Conservation (phyloP, 2,113 vertebrate species). For the Eidolon helvum region DNA sequence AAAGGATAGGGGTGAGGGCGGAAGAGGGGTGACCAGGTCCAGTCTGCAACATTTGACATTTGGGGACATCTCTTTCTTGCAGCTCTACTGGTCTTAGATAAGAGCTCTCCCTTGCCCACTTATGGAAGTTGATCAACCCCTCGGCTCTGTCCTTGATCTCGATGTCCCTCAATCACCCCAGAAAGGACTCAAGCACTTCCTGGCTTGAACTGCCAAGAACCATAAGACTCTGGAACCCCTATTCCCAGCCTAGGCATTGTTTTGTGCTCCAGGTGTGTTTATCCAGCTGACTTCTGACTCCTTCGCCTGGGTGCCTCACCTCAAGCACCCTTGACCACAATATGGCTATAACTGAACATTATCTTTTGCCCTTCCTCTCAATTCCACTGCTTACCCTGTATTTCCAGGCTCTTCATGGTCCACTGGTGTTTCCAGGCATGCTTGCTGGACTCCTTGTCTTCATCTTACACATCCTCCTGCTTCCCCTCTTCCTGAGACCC, state of each 20-base stretch:
- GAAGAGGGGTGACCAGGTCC: not conserved
- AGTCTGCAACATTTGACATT: not conserved
- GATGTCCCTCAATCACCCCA: not conserved
- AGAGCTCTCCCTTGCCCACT: rapidly evolving
- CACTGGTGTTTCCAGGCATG: not conserved
- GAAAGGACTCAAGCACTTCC: not conserved
- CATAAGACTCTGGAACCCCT: not conserved
- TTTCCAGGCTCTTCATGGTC: not conserved
- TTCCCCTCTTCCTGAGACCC: not conserved
- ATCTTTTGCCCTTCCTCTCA: no score
- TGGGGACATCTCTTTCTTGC: no score
- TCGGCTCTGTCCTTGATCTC: not conserved
- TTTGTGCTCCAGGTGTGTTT: not conserved
- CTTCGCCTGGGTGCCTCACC: not conserved
- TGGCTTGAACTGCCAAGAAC: not conserved
- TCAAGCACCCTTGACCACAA: not conserved
- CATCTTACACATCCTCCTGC: rapidly evolving
- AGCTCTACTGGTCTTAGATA: not conserved
- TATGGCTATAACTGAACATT: not conserved
- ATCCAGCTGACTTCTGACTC: not conserved
- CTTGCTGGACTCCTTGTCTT: not conserved
- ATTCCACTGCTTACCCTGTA: no score
- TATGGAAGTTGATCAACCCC: rapidly evolving
- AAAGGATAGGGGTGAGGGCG: not conserved
- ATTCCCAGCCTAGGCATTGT: not conserved